Conservation (phyloP, 2,113 vertebrate genomes). For the Sceloporus undulatus region DNA sequence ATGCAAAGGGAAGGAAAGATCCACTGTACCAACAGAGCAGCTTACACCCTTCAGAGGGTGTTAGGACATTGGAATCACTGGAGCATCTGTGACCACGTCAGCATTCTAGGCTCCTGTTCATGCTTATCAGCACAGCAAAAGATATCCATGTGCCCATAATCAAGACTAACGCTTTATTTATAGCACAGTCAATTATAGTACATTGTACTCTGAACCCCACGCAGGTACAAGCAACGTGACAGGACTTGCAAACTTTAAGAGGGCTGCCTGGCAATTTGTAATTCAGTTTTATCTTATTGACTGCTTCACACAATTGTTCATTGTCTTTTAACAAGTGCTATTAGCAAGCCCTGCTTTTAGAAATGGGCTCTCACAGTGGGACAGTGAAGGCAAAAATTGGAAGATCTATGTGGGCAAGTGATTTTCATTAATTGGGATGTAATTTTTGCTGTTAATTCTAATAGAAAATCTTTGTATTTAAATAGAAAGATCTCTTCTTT, state of each 20-base stretch:
- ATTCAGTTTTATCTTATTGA: slow-evolving; percentile 17
- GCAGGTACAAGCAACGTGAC: not conserved
- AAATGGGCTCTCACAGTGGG: not conserved
- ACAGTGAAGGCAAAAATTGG: not conserved
- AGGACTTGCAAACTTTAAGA: not conserved
- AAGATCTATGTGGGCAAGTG: not conserved
- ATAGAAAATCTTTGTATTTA: slow-evolving; percentile 25
- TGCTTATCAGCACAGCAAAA: not conserved
- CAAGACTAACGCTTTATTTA: not conserved
- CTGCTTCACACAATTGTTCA: slow-evolving; percentile 11
- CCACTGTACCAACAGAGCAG: not conserved
- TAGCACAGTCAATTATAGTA: not conserved
- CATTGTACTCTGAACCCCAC: not conserved
- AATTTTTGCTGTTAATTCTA: slow-evolving; percentile 5
- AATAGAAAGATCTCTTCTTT: not conserved
- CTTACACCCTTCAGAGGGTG: not conserved
- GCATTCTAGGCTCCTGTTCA: not conserved
- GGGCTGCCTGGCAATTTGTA: not conserved
- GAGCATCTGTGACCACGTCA: not conserved
- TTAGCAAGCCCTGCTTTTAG: slow-evolving; percentile 23
- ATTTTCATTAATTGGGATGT: slow-evolving; percentile 12
- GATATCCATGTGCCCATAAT: not conserved
- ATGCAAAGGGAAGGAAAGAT: not conserved
- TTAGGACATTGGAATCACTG: not conserved
- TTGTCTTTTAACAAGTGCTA: slow-evolving; percentile 15